These are phyloP conservation scores for Nymphalis polychloros DNA, from an alignment of 2,888 invertebrate species.

Conservation along the genomic window DNA sequence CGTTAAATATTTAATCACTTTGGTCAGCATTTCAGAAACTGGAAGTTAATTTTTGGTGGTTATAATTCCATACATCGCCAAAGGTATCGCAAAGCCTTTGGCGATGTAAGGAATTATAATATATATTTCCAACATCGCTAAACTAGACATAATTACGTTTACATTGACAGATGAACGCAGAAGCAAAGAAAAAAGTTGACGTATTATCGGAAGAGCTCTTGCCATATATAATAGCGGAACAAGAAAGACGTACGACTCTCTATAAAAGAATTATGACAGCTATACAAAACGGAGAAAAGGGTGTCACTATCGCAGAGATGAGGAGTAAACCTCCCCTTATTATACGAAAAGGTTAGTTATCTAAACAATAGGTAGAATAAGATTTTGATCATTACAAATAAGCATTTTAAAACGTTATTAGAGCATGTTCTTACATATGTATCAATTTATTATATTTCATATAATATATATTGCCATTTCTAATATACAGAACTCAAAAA, in stretches of 20 bases:
- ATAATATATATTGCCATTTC: too few species aligned
- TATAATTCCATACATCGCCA: too few species aligned
- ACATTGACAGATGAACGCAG: slow-evolving; percentile 65
- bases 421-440: too few species aligned
- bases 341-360: slow-evolving; percentile 62
- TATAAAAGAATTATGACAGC: slow-evolving; percentile 73
- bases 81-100: too few species aligned
- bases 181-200: slow-evolving; percentile 75
- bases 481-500: too few species aligned
- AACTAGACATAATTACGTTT: too few species aligned
- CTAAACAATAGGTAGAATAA: background rate
- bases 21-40: background rate
- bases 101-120: too few species aligned
- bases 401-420: too few species aligned
- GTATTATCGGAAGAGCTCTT: slow-evolving; percentile 72
- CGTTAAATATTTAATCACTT: background rate
- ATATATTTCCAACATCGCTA: too few species aligned
- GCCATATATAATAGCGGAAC: slow-evolving; percentile 74
- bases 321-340: slow-evolving; percentile 69
- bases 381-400: background rate
- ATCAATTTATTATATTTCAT: too few species aligned
- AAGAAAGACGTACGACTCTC: slow-evolving; percentile 67
- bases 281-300: slow-evolving; percentile 74
- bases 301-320: slow-evolving; percentile 72
- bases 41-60: too few species aligned